Percentiles rank a stretch among this genome's conserved stretches.
Evolutionary conservation across 1,140 invertebrate genomes (phyloP).

Genomic region (Drosophila fuyamai): DNA sequence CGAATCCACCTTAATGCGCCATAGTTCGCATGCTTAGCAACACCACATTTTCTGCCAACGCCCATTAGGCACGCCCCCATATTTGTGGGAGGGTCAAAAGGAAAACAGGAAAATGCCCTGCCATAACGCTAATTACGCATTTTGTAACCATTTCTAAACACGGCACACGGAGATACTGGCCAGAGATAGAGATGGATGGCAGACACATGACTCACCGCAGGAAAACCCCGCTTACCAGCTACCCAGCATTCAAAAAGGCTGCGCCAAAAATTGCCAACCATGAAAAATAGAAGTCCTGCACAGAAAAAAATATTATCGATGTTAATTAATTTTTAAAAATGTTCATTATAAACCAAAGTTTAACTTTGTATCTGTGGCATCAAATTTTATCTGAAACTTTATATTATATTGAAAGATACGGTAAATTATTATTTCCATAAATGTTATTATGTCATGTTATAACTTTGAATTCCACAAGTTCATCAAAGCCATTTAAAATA

Average conservation of each 20-base stretch:
- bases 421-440: too few species aligned
- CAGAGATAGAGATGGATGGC: slow-evolving; percentile 29
- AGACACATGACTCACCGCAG: slow-evolving; percentile 52
- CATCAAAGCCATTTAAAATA: too few species aligned
- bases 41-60: slow-evolving; percentile 34
- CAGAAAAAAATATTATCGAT: too few species aligned
- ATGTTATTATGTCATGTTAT: too few species aligned
- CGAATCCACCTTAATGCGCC: slow-evolving; percentile 23
- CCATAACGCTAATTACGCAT: slow-evolving; percentile 80
- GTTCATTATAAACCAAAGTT: too few species aligned
- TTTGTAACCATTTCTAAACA: slow-evolving; percentile 76
- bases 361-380: too few species aligned
- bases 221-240: slow-evolving; percentile 18
- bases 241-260: slow-evolving; percentile 21
- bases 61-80: slow-evolving; percentile 48
- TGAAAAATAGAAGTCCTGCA: slow-evolving; percentile 11
- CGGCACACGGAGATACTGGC: slow-evolving; percentile 14
- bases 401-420: too few species aligned
- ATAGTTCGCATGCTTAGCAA: slow-evolving; percentile 36
- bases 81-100: slow-evolving; percentile 25
- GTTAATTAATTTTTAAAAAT: too few species aligned
- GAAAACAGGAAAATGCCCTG: slow-evolving; percentile 50
- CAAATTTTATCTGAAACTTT: too few species aligned
- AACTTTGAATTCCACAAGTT: too few species aligned
- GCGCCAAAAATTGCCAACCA: slow-evolving; percentile 24